These are phyloP conservation scores for Ceratina australensis DNA, from an alignment of 1,140 invertebrate species.

Conservation along the genomic window DNA sequence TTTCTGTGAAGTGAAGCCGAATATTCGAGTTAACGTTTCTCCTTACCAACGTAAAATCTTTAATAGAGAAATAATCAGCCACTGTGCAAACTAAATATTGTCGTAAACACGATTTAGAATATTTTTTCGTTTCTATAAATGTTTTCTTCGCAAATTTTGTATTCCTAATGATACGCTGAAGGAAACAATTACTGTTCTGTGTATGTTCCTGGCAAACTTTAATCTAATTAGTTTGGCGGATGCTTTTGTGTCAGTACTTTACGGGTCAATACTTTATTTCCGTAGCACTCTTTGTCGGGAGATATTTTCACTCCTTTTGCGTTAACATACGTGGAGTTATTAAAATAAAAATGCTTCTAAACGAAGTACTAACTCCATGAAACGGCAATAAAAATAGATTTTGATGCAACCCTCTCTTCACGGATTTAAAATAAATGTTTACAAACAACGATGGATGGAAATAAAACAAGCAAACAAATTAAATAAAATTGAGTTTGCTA, in stretches of 20 bases:
- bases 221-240: conserved; percentile 24
- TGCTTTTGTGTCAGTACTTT: conserved; percentile 4
- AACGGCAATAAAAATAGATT: not conserved
- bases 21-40: not conserved
- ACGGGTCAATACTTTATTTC: not conserved
- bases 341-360: not conserved
- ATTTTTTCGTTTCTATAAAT: no score
- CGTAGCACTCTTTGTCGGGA: not conserved
- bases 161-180: not conserved
- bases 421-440: no score
- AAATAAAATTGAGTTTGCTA: no score
- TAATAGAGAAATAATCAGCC: not conserved
- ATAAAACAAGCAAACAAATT: no score
- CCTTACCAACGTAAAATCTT: not conserved
- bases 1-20: not conserved
- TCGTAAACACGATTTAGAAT: no score
- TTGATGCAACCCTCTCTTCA: not conserved
- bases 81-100: no score
- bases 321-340: not conserved
- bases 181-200: not conserved
- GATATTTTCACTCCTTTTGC: no score
- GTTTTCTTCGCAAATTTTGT: not conserved
- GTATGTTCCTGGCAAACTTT: not conserved
- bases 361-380: not conserved
- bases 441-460: no score